Conservation (phyloP, 2,113 vertebrate genomes). For the Penelope pileata region DNA sequence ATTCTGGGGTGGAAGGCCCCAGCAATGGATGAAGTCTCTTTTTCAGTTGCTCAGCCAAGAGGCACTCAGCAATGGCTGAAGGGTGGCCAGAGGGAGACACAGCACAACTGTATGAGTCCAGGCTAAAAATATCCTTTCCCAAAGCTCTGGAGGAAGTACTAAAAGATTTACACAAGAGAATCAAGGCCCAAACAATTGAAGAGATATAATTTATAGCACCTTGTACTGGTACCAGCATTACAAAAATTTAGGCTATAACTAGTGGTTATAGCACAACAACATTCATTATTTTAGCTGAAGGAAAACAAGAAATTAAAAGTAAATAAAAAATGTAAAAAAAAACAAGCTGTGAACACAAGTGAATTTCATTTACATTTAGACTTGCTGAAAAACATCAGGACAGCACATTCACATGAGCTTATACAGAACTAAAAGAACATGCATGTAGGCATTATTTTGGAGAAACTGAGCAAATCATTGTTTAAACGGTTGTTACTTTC, state of each 20-base stretch:
- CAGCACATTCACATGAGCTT: background rate
- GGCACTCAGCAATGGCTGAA: background rate
- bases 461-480: background rate
- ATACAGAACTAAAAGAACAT: background rate
- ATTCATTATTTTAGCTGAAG: background rate
- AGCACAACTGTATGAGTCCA: background rate
- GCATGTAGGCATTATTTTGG: background rate
- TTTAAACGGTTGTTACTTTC: background rate
- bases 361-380: background rate
- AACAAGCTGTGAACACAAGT: background rate
- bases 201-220: background rate
- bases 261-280: background rate
- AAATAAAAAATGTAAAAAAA: too few species aligned
- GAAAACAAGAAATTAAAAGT: too few species aligned
- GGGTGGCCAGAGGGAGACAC: background rate
- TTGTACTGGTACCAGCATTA: background rate
- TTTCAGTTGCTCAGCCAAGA: background rate
- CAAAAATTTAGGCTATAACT: background rate
- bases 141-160: background rate
- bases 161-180: background rate
- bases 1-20: background rate
- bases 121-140: background rate
- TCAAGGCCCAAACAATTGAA: background rate
- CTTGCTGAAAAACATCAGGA: background rate
- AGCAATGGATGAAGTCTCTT: background rate